Conservation (phyloP, 2,113 vertebrate genomes). For the Isurus oxyrinchus region DNA sequence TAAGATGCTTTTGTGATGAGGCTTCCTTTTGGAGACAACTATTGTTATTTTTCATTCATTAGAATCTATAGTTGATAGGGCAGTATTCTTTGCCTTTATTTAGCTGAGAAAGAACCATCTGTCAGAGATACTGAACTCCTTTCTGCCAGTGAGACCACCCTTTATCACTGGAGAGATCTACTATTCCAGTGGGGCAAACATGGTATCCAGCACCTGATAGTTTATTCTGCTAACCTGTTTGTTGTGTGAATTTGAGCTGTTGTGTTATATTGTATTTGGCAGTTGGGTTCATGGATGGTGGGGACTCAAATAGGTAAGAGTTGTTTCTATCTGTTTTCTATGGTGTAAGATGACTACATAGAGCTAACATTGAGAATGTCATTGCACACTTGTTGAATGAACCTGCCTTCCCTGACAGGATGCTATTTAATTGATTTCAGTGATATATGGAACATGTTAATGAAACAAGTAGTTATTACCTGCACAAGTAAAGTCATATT, state of each 20-base stretch:
- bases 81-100: neutral
- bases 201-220: neutral
- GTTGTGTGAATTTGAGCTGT: neutral
- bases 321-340: neutral
- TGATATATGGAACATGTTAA: neutral
- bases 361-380: neutral
- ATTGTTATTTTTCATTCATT: neutral
- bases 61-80: neutral
- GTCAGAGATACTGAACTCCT: neutral
- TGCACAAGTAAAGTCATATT: neutral
- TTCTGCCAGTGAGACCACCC: neutral
- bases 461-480: neutral
- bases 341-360: neutral
- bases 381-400: neutral
- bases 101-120: neutral
- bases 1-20: neutral
- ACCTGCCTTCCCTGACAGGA: neutral
- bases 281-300: neutral
- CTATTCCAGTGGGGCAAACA: neutral
- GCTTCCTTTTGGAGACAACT: neutral
- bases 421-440: neutral
- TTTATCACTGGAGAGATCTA: neutral
- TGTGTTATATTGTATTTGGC: neutral
- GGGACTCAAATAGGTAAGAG: neutral
- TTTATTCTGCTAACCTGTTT: neutral